Evolutionary conservation across 2,888 invertebrate genomes (phyloP), one percentile per base, ranked within the genome.

Genomic region (Pimpla rufipes): DNA sequence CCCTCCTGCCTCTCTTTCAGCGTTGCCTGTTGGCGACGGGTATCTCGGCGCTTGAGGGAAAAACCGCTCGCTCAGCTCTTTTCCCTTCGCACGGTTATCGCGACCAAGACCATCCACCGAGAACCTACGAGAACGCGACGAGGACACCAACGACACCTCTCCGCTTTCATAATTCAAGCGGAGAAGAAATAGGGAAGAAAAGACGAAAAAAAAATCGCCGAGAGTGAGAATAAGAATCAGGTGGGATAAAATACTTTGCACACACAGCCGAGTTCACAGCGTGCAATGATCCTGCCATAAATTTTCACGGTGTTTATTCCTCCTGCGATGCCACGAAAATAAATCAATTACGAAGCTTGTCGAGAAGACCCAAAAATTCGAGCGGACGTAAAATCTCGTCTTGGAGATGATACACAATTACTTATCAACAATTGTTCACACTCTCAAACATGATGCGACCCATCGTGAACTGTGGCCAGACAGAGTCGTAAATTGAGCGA

Each of bases 51-150:
- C 45, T 45, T 21, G 66, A 55, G 23, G 50, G 71, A 81, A 81
- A 81, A 77, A 78, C 68, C 37, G 73, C 71, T 75, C 59, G 71
- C 73, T 77, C 77, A 73, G 81, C 77, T 64, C 66, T 67, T 71
- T 76, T 47, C 52, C 66, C 40, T 70, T 23, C 16, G 57, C 52
- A 35, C 75, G 45, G 62, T 64, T 74, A 80, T 80, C 75, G 68
- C 57, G 52, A 45, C 66, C 10, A 21, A 42, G 50, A 74, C n/a
- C 29, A 29, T 29, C 16, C 59, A 23, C 10, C 8, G 62, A 29
- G 55, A 35, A 35, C 47, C n/a, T 29, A 5, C 29, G 29, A 29
- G 70, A 16, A 73, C 13, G 42, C 50, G 29, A 29, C 47, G 76
- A 13, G 42, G 37, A 52, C 59, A 18, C 29, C 35, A 66, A 79